Evolutionary conservation across 2,888 invertebrate species (phyloP).

Genomic region (Emesis furor): DNA sequence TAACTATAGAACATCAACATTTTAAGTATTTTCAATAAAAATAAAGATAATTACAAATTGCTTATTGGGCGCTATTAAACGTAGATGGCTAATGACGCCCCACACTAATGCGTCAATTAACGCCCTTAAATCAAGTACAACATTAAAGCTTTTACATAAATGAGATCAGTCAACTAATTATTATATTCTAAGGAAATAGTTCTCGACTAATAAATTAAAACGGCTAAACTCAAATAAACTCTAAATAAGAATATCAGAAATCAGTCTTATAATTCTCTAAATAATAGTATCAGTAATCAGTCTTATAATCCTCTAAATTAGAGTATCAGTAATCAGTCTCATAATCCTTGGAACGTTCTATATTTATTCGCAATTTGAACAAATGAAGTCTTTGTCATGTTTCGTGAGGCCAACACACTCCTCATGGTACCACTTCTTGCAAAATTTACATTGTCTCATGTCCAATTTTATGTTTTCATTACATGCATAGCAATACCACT

Average conservation of each 20-base stretch:
- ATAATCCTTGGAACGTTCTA: neutral
- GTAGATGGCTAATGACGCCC: neutral
- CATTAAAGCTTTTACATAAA: neutral
- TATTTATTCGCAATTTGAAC: neutral
- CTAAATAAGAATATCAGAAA: no score
- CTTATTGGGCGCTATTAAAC: neutral
- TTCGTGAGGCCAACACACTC: neutral
- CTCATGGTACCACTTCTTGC: neutral
- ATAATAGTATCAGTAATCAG: no score
- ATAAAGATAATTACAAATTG: neutral
- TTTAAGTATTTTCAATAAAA: slow-evolving; percentile 20
- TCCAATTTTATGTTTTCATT: neutral
- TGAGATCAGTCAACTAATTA: neutral
- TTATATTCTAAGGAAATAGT: neutral
- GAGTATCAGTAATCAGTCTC: no score
- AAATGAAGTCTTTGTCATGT: neutral
- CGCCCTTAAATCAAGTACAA: neutral
- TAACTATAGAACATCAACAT: slow-evolving; percentile 32
- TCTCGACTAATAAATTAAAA: no score
- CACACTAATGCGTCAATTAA: neutral
- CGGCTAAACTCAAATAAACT: no score
- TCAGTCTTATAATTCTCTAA: no score
- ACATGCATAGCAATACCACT: neutral
- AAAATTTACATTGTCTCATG: neutral
- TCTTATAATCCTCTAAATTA: no score